Conservation (phyloP, 2,888 invertebrate species). For the Apodemia zela region DNA sequence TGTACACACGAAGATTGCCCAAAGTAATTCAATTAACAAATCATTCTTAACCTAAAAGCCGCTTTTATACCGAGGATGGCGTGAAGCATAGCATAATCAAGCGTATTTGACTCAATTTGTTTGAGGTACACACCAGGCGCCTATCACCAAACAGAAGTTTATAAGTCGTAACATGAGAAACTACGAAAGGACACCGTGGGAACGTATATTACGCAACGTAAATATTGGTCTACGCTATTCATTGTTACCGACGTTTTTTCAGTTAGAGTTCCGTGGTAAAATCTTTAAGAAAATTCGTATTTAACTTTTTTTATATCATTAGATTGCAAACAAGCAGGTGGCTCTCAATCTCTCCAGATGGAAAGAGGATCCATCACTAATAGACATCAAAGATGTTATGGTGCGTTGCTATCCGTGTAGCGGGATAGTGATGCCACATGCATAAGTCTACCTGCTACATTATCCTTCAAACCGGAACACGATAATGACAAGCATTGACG, state of each 20-base stretch:
- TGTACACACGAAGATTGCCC: conserved; percentile 56
- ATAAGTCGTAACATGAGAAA: conserved; percentile 60
- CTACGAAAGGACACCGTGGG: conserved; percentile 71
- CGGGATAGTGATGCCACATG: too few species aligned
- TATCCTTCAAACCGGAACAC: too few species aligned
- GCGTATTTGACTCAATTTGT: conserved; percentile 72
- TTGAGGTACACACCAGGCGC: conserved; percentile 59
- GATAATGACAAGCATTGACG: too few species aligned
- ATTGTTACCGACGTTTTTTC: conserved; percentile 54
- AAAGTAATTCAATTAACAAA: conserved; percentile 71
- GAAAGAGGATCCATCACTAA: too few species aligned
- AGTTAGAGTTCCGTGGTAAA: conserved; percentile 33
- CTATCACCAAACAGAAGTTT: conserved; percentile 53
- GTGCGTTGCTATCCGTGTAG: too few species aligned
- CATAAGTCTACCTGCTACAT: too few species aligned
- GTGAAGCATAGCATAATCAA: conserved; percentile 63
- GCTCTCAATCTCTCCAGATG: too few species aligned
- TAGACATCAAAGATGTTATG: too few species aligned
- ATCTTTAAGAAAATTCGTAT: too few species aligned
- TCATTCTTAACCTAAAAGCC: conserved; percentile 74
- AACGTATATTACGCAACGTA: conserved; percentile 62
- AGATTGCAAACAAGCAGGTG: too few species aligned
- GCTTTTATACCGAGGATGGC: conserved; percentile 50
- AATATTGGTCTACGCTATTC: conserved; percentile 65
- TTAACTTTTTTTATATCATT: too few species aligned